Conservation (phyloP, 2,797 vertebrate genomes). For the Lates japonicus region DNA sequence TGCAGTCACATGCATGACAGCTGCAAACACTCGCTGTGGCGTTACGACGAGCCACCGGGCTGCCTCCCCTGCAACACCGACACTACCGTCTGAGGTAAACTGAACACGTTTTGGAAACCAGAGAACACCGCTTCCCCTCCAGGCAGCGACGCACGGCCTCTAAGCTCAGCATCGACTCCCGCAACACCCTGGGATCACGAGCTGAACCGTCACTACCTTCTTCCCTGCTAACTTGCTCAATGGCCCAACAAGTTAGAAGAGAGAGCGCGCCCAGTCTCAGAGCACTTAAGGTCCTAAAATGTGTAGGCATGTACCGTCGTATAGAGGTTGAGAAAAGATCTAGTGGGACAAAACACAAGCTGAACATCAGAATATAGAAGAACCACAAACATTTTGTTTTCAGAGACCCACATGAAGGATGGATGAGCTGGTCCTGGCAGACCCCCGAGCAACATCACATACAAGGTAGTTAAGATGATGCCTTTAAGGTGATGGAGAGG, state of each 20-base stretch:
- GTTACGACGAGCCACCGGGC: constrained; percentile 22
- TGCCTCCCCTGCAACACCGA: constrained; percentile 17
- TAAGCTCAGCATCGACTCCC: constrained; percentile 23
- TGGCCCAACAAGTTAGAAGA: constrained; percentile 56
- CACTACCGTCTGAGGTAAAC: constrained; percentile 64
- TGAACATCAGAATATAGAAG: constrained; percentile 58
- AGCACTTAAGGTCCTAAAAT: constrained; percentile 79
- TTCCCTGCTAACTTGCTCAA: constrained; percentile 53
- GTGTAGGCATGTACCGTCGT: constrained; percentile 59
- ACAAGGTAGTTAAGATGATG: constrained; percentile 52
- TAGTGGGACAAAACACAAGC: constrained; percentile 58
- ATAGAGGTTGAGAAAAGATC: constrained; percentile 47
- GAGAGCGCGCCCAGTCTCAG: constrained; percentile 64
- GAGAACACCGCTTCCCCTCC: constrained; percentile 25
- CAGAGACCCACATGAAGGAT: constrained; percentile 52
- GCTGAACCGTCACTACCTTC: constrained; percentile 36
- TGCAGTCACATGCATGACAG: constrained; percentile 21
- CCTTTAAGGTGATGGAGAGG: constrained; percentile 32
- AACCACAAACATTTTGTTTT: constrained; percentile 59
- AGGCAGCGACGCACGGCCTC: constrained; percentile 1
- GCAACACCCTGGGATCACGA: not conserved
- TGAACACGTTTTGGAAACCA: constrained; percentile 33
- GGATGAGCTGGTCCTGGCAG: constrained; percentile 54
- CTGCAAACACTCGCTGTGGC: constrained; percentile 14
- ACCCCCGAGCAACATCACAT: constrained; percentile 57